A percentile compares a stretch with the other conserved stretches of the same genome.
phyloP scores from a whole-genome alignment of 2,888 invertebrate species.

The Lasioglossum morio region DNA sequence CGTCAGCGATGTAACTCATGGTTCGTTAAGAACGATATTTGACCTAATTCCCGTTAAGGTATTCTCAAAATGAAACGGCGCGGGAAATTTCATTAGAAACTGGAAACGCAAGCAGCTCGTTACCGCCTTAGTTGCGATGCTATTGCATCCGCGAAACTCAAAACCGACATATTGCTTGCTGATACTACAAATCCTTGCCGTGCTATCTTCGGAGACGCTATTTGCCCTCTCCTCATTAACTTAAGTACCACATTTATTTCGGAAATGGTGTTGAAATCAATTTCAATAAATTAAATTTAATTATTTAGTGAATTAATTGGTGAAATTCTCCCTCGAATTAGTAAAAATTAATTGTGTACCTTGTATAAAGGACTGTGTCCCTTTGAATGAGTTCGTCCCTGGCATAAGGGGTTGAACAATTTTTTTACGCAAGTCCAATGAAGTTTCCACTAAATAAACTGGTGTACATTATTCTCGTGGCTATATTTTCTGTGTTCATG shows the following conservation, averaged over 20 bases:
- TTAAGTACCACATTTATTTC: neutral
- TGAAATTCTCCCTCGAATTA: neutral
- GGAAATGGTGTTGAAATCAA: neutral
- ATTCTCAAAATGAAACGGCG: constrained; percentile 24
- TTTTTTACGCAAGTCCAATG: neutral
- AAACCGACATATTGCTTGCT: neutral
- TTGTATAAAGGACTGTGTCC: neutral
- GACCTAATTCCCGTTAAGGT: constrained; percentile 33
- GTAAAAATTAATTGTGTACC: neutral
- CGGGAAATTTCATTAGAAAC: constrained; percentile 46
- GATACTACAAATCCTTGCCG: neutral
- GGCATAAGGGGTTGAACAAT: neutral
- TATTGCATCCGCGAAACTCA: constrained; percentile 5
- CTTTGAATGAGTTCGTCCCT: neutral
- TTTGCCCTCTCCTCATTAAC: neutral
- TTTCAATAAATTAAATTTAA: too few relatives aligned
- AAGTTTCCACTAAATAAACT: too few relatives aligned
- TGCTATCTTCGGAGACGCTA: neutral
- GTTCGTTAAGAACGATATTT: constrained; percentile 45
- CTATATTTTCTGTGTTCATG: too few relatives aligned
- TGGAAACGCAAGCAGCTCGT: constrained; percentile 17
- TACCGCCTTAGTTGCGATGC: constrained; percentile 7
- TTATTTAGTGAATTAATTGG: too few relatives aligned
- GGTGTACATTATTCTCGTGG: too few relatives aligned
- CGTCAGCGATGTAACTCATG: constrained; percentile 27